Evolutionary conservation across 2,113 vertebrate species (phyloP), one percentile per base, ranked within the genome.

Genomic region (Daubentonia madagascariensis): DNA sequence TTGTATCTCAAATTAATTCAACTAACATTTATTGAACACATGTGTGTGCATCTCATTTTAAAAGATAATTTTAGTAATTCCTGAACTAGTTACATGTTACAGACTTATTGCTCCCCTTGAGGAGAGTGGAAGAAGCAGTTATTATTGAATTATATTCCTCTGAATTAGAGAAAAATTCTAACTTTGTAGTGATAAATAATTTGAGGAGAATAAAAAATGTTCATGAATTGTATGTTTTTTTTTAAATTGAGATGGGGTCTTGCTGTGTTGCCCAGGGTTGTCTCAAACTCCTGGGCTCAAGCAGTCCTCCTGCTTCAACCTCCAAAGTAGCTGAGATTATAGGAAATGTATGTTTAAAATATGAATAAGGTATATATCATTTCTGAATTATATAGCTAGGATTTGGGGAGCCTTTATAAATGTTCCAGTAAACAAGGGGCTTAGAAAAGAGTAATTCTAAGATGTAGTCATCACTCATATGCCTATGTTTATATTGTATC

Each of bases 371-470:
- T 76, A 8, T 70, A 86, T 78, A 16, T 73, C 28, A 76, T 45
- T 57, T 95, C 28, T 93, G 63, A 93, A 75, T 87, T 91, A 45
- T 13, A 48, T n/a, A 83, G 23, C 6, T 96, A 50, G 37, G 67
- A 86, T 92, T 94, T 97, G 12, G 48, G 43, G 68, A 97, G 17
- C 35, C 9, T 95, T n/a, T 92, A 43, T 45, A 93, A 85, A 90
- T 86, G 12, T 81, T 94, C 80, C 35, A 85, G 30, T 88, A 79
- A 79, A 78, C 25, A 63, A 43, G 4, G 23, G 67, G 12, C 20
- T 87, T 79, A 72, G 63, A 73, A 95, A 81, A 85, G 30, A 85
- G n/a, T 81, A 96, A 88, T 68, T 95, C 10, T 93, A 89, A 87
- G 59, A 61, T 94, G 35, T 0, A 85, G 28, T 89, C 48, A 65